Evolutionary conservation across 2,797 vertebrate genomes (phyloP).

Genomic region (Alectoris magna): DNA sequence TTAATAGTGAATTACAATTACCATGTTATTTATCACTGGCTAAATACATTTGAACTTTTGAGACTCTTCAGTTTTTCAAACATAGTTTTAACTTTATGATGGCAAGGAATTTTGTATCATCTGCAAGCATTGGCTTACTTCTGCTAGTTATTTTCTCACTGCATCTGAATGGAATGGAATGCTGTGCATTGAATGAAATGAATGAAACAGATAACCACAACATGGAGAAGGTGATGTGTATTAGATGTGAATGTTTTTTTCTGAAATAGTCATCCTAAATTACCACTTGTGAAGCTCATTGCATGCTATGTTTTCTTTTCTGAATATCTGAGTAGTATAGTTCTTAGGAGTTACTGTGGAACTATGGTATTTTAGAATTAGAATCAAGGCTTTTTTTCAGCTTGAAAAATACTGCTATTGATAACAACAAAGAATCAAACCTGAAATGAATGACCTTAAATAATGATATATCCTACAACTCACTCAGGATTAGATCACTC

Average conservation of each 20-base stretch:
- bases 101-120: neutral
- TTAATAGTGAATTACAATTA: neutral
- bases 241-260: constrained; percentile 14
- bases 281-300: neutral
- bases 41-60: neutral
- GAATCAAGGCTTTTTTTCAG: neutral
- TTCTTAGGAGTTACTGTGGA: neutral
- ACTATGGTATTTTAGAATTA: neutral
- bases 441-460: neutral
- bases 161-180: neutral
- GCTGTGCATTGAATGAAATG: constrained; percentile 1
- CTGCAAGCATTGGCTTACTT: neutral
- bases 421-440: neutral
- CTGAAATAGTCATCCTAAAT: constrained; percentile 23
- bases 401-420: neutral
- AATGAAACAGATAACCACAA: constrained; percentile 8
- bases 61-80: neutral
- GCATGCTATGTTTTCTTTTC: neutral
- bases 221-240: constrained; percentile 16
- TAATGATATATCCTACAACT: neutral
- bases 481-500: neutral
- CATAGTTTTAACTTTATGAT: neutral
- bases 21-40: neutral
- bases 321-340: neutral
- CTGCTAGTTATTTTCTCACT: neutral